Percentiles rank a stretch among this genome's conserved stretches.
Evolutionary conservation across 2,113 vertebrate species (phyloP).

Genomic region (Vombatus ursinus): DNA sequence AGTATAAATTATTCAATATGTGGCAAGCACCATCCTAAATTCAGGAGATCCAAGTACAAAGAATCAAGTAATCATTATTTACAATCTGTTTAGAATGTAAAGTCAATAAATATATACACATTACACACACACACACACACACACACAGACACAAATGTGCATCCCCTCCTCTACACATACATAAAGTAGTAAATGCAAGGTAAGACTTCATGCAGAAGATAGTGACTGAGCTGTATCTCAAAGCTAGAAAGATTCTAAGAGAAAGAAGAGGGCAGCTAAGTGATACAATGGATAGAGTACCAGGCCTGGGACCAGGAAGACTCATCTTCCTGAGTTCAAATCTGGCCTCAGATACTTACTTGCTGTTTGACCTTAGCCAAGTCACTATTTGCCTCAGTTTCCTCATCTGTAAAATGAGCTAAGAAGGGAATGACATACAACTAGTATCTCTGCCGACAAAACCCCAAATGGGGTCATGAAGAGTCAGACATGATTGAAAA

Average conservation of each 20-base stretch:
- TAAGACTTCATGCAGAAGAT: background rate
- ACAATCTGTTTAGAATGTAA: background rate
- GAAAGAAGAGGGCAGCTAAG: background rate
- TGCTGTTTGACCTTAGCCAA: background rate
- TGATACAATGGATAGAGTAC: background rate
- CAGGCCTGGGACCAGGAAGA: background rate
- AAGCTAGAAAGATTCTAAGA: background rate
- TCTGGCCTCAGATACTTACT: background rate
- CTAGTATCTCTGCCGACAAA: background rate
- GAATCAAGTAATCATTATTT: background rate
- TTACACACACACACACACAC: no score
- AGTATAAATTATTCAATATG: background rate
- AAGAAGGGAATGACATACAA: background rate
- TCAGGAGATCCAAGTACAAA: background rate
- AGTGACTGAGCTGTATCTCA: background rate
- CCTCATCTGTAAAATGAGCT: background rate
- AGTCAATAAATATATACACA: background rate
- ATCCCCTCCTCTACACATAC: no score
- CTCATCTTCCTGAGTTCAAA: background rate
- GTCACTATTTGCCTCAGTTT: background rate
- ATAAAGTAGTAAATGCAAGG: background rate
- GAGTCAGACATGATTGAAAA: background rate
- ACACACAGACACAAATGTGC: no score
- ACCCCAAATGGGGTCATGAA: background rate
- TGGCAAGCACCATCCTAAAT: background rate